Conservation (phyloP, 2,888 invertebrate genomes). For the Gymnosoma rotundatum region DNA sequence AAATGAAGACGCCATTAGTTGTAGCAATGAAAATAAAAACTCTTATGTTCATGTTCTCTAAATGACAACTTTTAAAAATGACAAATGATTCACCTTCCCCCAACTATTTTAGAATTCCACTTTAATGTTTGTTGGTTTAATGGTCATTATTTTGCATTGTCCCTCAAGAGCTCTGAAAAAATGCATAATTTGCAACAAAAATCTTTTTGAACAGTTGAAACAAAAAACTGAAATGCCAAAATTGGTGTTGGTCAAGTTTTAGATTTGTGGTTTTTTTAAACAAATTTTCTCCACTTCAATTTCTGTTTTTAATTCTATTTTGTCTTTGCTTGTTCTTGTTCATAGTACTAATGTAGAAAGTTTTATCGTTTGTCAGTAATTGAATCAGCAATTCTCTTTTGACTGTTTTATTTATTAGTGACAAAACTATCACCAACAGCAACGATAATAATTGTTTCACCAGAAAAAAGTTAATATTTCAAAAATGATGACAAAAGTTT, state of each 20-base stretch:
- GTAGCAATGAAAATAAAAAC: conserved; percentile 18
- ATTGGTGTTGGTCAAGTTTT: conserved; percentile 55
- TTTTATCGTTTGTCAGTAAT: conserved; percentile 61
- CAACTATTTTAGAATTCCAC: neutral
- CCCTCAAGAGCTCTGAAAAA: conserved; percentile 18
- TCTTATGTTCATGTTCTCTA: conserved; percentile 57
- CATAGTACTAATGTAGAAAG: conserved; percentile 49
- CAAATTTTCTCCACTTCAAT: conserved; percentile 19
- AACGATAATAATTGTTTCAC: conserved; percentile 55
- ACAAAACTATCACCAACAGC: conserved; percentile 59
- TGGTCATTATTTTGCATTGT: conserved; percentile 34
- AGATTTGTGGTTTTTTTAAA: conserved; percentile 49
- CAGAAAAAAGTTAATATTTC: conserved; percentile 54
- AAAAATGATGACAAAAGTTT: conserved; percentile 56
- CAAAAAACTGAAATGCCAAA: conserved; percentile 20
- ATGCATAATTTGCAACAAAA: conserved; percentile 43
- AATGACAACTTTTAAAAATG: conserved; percentile 62
- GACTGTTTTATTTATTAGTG: conserved; percentile 61
- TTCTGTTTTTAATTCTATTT: conserved; percentile 12
- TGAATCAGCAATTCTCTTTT: conserved; percentile 67
- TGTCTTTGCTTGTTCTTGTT: conserved; percentile 20
- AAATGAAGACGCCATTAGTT: conserved; percentile 27
- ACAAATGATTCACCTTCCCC: conserved; percentile 50
- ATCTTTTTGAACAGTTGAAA: neutral
- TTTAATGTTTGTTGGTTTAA: conserved; percentile 20